Evolutionary conservation across 2,113 vertebrate genomes (phyloP), one percentile per base, ranked within the genome.

Genomic region (Seriola rivoliana): DNA sequence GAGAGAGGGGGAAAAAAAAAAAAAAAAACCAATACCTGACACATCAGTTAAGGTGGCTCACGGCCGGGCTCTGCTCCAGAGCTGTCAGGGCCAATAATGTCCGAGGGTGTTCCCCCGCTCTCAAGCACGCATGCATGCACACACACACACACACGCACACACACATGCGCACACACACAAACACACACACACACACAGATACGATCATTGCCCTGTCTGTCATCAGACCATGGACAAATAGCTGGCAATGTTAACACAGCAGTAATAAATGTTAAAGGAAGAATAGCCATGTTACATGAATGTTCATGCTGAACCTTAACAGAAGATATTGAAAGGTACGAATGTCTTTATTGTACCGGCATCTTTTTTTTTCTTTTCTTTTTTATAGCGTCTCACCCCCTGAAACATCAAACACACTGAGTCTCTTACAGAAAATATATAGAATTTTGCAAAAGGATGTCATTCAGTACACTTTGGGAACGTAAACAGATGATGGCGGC

Each of bases 21-120:
- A 66, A 65, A 70, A 73, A 74, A 72, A 19, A 25, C 73, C 82
- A 85, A 82, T 83, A 86, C 90, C 85, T 91, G 85, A 88, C 81
- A 74, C 66, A 78, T 78, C 34, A 59, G 83, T 86, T 81, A 85
- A 78, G 29, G n/a, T 82, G 78, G 76, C 83, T 81, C 75, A 57
- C 3, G 62, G 69, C 83, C 50, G 60, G 85, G 81, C 78, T 84
- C 54, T 19, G 85, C 72, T 86, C 88, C 85, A 86, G 67, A 82
- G 78, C 76, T 88, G 90, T 84, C 84, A 17, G 16, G 67, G 73
- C 69, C 62, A 70, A 75, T 88, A 78, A 82, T 6, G 14, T 88
- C 80, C 19, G 8, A 57, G n/a, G 42, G 23, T 66, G 25, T 12
- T 52, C 2, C 62, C 40, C 66, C 9, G 21, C 29, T 58, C 4